Evolutionary conservation across 2,797 vertebrate species (phyloP).

Genomic region (Chelmon rostratus): DNA sequence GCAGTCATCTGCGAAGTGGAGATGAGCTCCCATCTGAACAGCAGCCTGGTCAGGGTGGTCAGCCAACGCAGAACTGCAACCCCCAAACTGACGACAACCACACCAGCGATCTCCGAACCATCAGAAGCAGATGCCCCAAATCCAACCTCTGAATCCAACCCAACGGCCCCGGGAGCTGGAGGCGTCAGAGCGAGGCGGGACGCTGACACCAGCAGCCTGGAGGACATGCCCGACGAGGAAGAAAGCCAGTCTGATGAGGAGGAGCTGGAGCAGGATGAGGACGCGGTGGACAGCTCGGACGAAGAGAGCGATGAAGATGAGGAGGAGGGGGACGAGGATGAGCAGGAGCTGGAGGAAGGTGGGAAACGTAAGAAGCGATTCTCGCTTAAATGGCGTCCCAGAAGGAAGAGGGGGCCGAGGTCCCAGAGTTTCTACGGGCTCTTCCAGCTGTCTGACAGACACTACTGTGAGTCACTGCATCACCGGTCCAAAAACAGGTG

Average conservation of each 20-base stretch:
- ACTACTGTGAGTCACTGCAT: constrained; percentile 39
- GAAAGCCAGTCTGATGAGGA: not conserved
- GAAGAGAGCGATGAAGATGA: accelerated
- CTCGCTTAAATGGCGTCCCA: accelerated
- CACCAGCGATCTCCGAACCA: not conserved
- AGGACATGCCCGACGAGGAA: not conserved
- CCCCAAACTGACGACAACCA: not conserved
- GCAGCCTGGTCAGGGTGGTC: not conserved
- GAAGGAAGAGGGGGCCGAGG: not conserved
- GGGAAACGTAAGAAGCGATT: not conserved
- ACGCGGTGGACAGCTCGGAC: accelerated
- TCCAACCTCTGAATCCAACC: not conserved
- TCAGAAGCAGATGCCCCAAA: accelerated
- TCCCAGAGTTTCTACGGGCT: constrained; percentile 31
- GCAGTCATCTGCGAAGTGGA: constrained; percentile 50
- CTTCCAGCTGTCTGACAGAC: constrained; percentile 52
- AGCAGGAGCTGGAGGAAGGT: not conserved
- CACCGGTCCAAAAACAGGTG: constrained; percentile 33
- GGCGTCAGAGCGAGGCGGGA: not conserved
- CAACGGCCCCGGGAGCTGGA: not conserved
- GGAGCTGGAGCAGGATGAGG: not conserved
- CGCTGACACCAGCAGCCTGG: accelerated
- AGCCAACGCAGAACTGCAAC: not conserved
- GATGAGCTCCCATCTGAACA: not conserved
- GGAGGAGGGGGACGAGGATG: accelerated